Evolutionary conservation across 1,140 invertebrate species (phyloP), one percentile per base, ranked within the genome.

Genomic region (Amyelois transitella): DNA sequence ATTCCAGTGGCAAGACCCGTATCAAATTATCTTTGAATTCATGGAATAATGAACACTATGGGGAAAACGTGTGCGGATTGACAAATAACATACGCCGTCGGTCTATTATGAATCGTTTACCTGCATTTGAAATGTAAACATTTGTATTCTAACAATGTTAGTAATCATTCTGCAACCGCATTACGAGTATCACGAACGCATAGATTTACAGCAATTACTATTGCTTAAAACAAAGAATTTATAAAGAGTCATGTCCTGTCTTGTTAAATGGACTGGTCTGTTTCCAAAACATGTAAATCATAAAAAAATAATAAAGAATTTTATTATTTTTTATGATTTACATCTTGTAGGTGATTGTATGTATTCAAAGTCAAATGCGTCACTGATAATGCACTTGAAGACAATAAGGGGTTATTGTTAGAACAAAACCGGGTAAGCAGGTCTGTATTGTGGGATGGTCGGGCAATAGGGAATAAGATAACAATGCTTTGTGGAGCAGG

Each of bases 401-500:
- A 60, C 61, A 66, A 69, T 72, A 60, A 45, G 62, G 70, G 53
- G 64, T 77, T 81, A 60, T 68, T 69, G 58, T 78, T 69, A 73
- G 73, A 79, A 82, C 73, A 80, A 81, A 80, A 77, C 72, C 67
- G 70, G 67, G 76, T 73, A 70, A 75, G 75, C 71, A 75, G 68
- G 75, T 75, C 67, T 65, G 66, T 63, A 75, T 79, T 77, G 70
- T 75, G 50, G 54, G 24, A 53, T 21, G 45, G 55, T 20, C 21
- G 47, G 51, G 24, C 28, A 25, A 51, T 60, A 75, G 61, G 71
- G 68, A 70, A 67, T 50, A 63, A 68, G 62, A 61, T 65, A 75
- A 78, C 79, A 82, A 84, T 82, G 66, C 66, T 47, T 44, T 64
- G 53, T 54, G 60, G 52, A 53, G 72, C 77, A 86, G 82, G 79